These are phyloP conservation scores for Ciona savignyi DNA, from an alignment of 23 tunicate genomes.

Conservation along the genomic window DNA sequence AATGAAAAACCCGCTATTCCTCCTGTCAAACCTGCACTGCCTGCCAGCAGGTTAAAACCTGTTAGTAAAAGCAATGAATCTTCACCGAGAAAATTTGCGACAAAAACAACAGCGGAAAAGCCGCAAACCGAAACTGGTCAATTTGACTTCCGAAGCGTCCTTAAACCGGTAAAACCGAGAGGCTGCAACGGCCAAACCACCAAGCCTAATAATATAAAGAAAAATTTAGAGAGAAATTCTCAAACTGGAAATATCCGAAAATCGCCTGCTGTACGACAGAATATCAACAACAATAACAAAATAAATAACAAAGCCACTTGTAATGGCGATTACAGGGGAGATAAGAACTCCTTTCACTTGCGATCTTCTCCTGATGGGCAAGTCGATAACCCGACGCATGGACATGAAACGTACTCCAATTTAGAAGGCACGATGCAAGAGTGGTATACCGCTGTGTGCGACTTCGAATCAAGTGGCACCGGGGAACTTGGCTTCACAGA, in stretches of 20 bases:
- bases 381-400: slow-evolving; percentile 13
- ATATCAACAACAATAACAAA: not conserved
- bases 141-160: slow-evolving; percentile 50
- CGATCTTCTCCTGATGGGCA: slow-evolving; percentile 84
- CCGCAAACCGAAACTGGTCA: not conserved
- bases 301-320: not conserved
- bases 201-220: not conserved
- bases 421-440: not conserved
- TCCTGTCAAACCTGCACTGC: not conserved
- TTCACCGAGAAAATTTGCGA: not conserved
- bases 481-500: slow-evolving; percentile 37
- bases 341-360: not conserved
- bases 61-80: not conserved
- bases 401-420: not conserved
- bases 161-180: slow-evolving; percentile 11
- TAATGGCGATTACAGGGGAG: not conserved
- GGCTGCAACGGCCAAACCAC: not conserved
- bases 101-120: slow-evolving; percentile 8
- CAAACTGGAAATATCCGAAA: not conserved
- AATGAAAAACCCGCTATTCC: not conserved
- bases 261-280: not conserved
- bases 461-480: slow-evolving; percentile 20
- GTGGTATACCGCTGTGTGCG: slow-evolving; percentile 20
- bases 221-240: not conserved
- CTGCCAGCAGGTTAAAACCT: not conserved